phyloP scores from a whole-genome alignment of 1,140 invertebrate species.

The Micrasema longulum region DNA sequence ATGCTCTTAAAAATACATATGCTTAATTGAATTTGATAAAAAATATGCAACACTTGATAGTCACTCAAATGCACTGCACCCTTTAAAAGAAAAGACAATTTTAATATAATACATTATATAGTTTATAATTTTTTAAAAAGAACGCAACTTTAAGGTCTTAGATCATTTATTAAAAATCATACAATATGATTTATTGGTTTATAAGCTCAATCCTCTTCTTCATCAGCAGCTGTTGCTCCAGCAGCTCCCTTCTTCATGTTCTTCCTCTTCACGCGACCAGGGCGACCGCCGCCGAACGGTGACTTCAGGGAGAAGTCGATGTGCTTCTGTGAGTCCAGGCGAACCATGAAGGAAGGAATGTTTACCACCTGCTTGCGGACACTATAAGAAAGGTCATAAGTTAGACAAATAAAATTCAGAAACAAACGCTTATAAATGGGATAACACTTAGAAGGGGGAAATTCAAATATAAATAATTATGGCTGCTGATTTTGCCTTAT shows the following conservation, averaged over 20 bases:
- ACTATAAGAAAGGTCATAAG: slow-evolving; percentile 71
- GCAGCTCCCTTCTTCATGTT: slow-evolving; percentile 92
- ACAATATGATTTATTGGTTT: slow-evolving; percentile 20
- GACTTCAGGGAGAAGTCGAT: slow-evolving; percentile 99
- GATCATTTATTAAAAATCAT: slow-evolving; percentile 35
- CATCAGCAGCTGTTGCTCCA: slow-evolving; percentile 81
- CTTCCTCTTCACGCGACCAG: slow-evolving; percentile 99
- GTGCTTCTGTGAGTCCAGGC: slow-evolving; percentile 99
- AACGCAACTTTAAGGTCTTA: neutral
- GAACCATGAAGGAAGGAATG: slow-evolving; percentile 98
- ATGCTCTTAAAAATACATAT: neutral
- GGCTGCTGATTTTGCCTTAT: no score
- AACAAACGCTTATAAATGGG: no score
- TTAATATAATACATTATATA: neutral
- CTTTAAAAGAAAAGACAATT: neutral
- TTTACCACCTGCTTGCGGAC: slow-evolving; percentile 99
- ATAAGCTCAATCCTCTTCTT: slow-evolving; percentile 81
- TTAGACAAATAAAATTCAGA: no score
- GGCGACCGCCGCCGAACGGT: slow-evolving; percentile 97
- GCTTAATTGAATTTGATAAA: neutral
- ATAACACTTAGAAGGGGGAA: no score
- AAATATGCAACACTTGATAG: neutral
- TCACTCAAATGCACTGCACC: neutral
- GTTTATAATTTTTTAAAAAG: neutral
- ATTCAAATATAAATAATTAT: no score